Evolutionary conservation across 1,140 invertebrate genomes (phyloP).

Genomic region (Ericerus pela): DNA sequence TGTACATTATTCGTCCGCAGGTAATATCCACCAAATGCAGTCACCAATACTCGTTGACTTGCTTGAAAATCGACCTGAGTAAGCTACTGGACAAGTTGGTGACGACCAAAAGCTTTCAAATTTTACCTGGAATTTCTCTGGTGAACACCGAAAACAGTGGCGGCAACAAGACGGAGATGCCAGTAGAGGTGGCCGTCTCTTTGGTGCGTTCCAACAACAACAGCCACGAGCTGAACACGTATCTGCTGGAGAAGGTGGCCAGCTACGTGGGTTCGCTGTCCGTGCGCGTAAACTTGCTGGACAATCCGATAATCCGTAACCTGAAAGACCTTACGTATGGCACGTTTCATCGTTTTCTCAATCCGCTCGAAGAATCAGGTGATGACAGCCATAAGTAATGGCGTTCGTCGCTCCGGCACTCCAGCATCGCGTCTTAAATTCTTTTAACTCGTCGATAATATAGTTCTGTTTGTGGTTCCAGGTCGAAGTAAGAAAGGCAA

Average conservation of each 20-base stretch:
- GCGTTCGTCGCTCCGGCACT: too few species aligned
- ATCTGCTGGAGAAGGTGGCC: conserved; percentile 31
- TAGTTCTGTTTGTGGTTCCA: too few species aligned
- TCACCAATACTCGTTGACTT: conserved; percentile 53
- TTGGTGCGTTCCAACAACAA: conserved; percentile 15
- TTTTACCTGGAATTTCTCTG: conserved; percentile 34
- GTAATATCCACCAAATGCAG: conserved; percentile 33
- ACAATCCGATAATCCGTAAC: conserved; percentile 42
- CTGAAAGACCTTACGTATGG: conserved; percentile 21
- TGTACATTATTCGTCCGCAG: conserved; percentile 17
- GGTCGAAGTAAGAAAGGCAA: conserved; percentile 24
- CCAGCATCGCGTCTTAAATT: too few species aligned
- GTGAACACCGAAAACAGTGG: not conserved
- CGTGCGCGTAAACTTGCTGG: conserved; percentile 52
- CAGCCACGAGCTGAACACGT: conserved; percentile 17
- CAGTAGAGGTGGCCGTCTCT: conserved; percentile 14
- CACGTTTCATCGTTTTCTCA: not conserved
- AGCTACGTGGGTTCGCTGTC: conserved; percentile 55
- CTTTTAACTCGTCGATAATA: too few species aligned
- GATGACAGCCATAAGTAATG: not conserved
- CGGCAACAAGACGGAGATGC: not conserved
- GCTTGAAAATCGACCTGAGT: conserved; percentile 63
- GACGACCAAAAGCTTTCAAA: conserved; percentile 40
- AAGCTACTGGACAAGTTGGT: conserved; percentile 55
- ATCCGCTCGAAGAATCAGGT: conserved; percentile 3